Percentiles rank a stretch among this genome's conserved stretches.
Evolutionary conservation across 2,113 vertebrate genomes (phyloP).

Genomic region (Orycteropus afer): DNA sequence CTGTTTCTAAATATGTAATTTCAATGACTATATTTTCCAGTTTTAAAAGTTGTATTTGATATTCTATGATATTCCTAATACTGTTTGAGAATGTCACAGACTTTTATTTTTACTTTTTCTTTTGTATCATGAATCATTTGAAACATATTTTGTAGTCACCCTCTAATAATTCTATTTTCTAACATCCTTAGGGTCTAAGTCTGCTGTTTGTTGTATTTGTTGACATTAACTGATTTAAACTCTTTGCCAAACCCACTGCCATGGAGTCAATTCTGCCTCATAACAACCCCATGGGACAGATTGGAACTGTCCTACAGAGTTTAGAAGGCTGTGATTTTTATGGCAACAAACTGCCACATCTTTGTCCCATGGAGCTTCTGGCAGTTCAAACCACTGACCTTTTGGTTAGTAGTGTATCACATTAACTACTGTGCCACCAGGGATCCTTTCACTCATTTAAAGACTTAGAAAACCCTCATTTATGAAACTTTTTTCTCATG

Average conservation of each 20-base stretch:
- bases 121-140: not conserved
- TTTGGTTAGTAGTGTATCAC: too few relatives aligned
- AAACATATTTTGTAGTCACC: not conserved
- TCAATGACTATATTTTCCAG: not conserved
- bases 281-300: too few relatives aligned
- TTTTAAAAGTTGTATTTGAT: slow-evolving; percentile 2
- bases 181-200: not conserved
- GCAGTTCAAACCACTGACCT: too few relatives aligned
- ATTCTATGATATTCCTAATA: not conserved
- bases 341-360: too few relatives aligned
- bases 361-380: too few relatives aligned
- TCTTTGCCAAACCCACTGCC: too few relatives aligned
- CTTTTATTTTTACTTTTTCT: not conserved
- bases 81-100: not conserved
- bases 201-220: not conserved
- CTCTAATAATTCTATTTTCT: slow-evolving; percentile 17
- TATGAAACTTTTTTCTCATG: not conserved
- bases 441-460: too few relatives aligned
- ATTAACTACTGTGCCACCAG: too few relatives aligned
- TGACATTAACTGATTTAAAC: not conserved
- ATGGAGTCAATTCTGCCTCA: too few relatives aligned
- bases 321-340: too few relatives aligned
- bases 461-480: too few relatives aligned
- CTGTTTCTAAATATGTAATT: slow-evolving; percentile 3
- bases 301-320: too few relatives aligned